Evolutionary conservation across 2,797 vertebrate genomes (phyloP).

Genomic region (Tinamus major): DNA sequence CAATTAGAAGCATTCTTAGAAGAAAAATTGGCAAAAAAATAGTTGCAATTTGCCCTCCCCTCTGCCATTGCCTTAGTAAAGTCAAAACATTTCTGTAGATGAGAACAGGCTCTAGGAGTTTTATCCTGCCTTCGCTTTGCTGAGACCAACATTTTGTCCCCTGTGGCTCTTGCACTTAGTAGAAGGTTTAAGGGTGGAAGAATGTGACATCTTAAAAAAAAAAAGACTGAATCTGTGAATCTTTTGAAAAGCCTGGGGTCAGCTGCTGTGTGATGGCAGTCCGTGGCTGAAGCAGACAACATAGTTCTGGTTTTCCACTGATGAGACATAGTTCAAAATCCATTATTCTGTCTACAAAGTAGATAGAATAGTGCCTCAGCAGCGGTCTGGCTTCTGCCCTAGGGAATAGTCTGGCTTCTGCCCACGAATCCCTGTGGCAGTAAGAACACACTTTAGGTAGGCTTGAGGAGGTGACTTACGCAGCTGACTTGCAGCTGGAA

Average conservation of each 20-base stretch:
- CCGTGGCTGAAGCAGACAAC: constrained; percentile 18
- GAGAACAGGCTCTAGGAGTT: neutral
- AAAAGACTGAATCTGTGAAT: constrained; percentile 22
- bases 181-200: constrained; percentile 32
- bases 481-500: neutral
- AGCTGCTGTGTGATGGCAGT: constrained; percentile 20
- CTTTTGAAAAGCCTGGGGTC: constrained; percentile 40
- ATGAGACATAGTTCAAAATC: neutral
- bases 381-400: neutral
- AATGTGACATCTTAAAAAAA: constrained; percentile 44
- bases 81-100: constrained; percentile 16
- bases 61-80: neutral
- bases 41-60: neutral
- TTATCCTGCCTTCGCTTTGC: neutral
- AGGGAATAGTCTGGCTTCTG: too few species aligned
- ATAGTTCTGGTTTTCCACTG: constrained; percentile 23
- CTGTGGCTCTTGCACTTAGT: neutral
- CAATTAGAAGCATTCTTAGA: neutral
- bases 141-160: neutral
- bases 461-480: neutral
- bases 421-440: neutral
- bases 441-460: neutral
- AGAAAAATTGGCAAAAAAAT: neutral
- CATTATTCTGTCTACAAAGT: neutral
- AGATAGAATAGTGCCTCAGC: neutral